A percentile compares a stretch with the other conserved stretches of the same genome.
Evolutionary conservation across 2,113 vertebrate species (phyloP).

Genomic region (Chauna torquata): DNA sequence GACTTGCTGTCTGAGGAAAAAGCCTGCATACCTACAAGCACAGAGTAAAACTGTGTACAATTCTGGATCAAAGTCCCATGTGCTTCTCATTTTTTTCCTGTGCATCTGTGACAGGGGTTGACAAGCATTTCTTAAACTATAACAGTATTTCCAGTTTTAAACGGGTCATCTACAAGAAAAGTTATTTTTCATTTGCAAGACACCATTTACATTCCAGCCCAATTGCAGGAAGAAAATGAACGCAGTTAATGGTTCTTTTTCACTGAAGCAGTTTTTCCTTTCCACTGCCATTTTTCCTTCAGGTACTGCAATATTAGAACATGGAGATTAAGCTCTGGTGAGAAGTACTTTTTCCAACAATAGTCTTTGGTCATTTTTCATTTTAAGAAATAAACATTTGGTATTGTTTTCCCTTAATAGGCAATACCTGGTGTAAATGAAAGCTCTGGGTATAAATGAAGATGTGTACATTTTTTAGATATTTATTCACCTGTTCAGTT

Average conservation of each 20-base stretch:
- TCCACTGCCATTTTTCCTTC: neutral
- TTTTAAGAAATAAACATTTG: neutral
- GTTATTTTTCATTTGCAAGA: neutral
- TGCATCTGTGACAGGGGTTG: neutral
- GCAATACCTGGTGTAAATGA: neutral
- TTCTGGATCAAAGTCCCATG: neutral
- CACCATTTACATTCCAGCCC: neutral
- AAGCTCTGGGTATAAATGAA: neutral
- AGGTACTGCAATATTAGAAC: neutral
- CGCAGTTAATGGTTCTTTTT: neutral
- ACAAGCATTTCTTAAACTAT: neutral
- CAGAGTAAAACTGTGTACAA: neutral
- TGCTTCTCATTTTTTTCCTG: neutral
- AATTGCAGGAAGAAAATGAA: neutral
- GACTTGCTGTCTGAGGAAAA: neutral
- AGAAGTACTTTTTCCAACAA: neutral
- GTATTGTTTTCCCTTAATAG: neutral
- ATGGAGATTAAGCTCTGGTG: fast-evolving
- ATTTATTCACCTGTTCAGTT: neutral
- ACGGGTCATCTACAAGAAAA: neutral
- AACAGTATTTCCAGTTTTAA: neutral
- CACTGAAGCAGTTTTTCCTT: neutral
- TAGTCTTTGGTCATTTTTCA: neutral
- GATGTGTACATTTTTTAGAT: neutral
- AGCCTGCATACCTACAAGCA: neutral